Base-by-base conservation (phyloP, 2,888 invertebrate species). In the Phoronis australis region DNA sequence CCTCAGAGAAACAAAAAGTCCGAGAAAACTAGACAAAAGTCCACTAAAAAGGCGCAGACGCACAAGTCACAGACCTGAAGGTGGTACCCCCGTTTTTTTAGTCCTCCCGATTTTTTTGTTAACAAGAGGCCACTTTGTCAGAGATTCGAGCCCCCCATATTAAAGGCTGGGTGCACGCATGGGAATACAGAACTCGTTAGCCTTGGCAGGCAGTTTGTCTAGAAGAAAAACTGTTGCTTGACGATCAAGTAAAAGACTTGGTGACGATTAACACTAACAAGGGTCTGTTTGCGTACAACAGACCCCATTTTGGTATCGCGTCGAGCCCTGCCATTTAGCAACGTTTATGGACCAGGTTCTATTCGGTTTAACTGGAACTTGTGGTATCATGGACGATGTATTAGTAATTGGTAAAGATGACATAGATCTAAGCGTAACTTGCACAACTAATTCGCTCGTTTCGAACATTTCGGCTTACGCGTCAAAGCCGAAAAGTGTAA, bases 281-380 rank as follows among this genome's bases (percentile, higher is more conserved):
- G 25, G 47, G 47, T 22, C 24, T 48, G 21, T 45, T 44, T 21
- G n/a, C 35, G 42, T 50, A 48, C 18, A 48, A 42, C 9, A 22
- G 59, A n/a, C 40, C 59, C 6, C 50, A 43, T n/a, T 59, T 52
- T 47, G 57, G 57, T 9, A 54, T 74, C 18, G 60, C 65, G 3
- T 65, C 59, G 26, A 69, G 66, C 2, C 68, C 70, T 0, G 64
- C 65, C 3, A 67, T 69, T 47, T 73, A 74, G 48, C 69, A 76
- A 59, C 60, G 61, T 47, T 65, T 1, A 73, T 75, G 64, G 55
- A 76, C 52, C 51, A 62, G 31, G 50, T 72, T 26, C 51, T 77
- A 20, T 24, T 45, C 12, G 59, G 51, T 21, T 37, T 54, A 15
- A 42, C 42, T 4, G 50, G 44, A 21, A 48, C 52, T 5, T 42